Evolutionary conservation across 64 coral and sea anemone species (phyloP).

Genomic region (Montipora sp.): DNA sequence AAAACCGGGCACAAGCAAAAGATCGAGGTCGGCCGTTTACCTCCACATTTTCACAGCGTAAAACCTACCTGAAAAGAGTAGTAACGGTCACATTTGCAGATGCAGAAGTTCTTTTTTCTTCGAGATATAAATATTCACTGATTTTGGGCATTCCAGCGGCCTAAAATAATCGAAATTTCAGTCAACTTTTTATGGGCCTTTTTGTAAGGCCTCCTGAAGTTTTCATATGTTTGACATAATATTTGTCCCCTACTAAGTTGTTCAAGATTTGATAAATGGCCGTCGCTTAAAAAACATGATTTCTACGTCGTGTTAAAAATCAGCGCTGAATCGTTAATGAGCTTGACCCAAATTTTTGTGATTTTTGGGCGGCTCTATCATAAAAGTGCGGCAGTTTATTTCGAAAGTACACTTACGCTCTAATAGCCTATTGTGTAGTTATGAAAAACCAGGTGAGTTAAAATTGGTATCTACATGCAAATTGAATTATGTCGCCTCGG

Average conservation of each 20-base stretch:
- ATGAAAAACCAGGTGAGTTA: not conserved
- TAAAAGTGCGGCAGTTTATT: not conserved
- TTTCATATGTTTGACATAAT: not conserved
- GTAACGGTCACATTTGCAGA: not conserved
- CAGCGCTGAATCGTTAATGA: not conserved
- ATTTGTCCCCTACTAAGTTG: not conserved
- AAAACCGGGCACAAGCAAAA: not conserved
- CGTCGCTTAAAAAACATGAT: not conserved
- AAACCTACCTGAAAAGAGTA: conserved; percentile 4
- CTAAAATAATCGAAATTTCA: not conserved
- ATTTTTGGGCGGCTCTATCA: not conserved
- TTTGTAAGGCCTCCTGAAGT: not conserved
- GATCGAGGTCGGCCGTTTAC: conserved; percentile 6
- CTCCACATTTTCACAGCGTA: not conserved
- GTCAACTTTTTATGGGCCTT: not conserved
- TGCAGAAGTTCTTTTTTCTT: not conserved
- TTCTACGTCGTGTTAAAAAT: not conserved
- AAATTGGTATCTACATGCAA: not conserved
- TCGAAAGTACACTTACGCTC: not conserved
- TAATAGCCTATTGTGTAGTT: not conserved
- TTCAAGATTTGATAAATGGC: not conserved
- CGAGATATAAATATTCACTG: not conserved
- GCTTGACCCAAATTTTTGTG: not conserved
- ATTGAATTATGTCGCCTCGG: not conserved
- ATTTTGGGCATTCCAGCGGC: not conserved